A percentile compares a stretch with the other conserved stretches of the same genome.
phyloP scores from a whole-genome alignment of 1,140 invertebrate genomes.

The Tetramorium parvispinum region DNA sequence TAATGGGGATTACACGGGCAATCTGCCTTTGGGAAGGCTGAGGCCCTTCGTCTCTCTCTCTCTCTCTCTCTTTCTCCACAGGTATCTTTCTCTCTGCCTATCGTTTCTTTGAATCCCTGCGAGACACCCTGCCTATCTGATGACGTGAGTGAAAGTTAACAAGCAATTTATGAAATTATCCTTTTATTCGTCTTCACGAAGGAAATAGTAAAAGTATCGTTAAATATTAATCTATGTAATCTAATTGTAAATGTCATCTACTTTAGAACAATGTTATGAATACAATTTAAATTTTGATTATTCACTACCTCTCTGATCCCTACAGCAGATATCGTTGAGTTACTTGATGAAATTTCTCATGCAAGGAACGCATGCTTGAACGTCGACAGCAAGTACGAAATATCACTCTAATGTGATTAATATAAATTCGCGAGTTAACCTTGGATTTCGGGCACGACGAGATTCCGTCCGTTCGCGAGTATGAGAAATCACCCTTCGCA shows the following conservation, averaged over 20 bases:
- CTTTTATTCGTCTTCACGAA: neutral
- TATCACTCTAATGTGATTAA: slow-evolving; percentile 58
- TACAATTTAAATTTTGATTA: neutral
- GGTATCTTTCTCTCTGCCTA: slow-evolving; percentile 43
- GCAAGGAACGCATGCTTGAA: neutral
- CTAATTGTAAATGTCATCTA: neutral
- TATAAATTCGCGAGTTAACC: slow-evolving; percentile 63
- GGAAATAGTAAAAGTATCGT: neutral
- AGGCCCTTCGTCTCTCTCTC: slow-evolving; percentile 65
- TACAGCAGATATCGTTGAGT: neutral
- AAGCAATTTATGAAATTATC: slow-evolving; percentile 18
- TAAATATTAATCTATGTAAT: neutral
- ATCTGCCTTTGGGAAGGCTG: slow-evolving; percentile 81
- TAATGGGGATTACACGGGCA: slow-evolving; percentile 85
- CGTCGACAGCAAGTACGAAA: slow-evolving; percentile 27
- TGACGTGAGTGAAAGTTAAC: slow-evolving; percentile 15
- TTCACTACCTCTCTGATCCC: neutral
- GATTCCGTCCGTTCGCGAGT: slow-evolving; percentile 61
- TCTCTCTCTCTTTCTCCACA: slow-evolving; percentile 61
- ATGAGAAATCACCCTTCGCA: slow-evolving; percentile 69
- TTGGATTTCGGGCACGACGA: slow-evolving; percentile 59
- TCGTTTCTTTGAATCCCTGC: slow-evolving; percentile 40
- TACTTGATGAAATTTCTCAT: slow-evolving; percentile 4
- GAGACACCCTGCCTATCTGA: slow-evolving; percentile 35
- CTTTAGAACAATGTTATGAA: neutral